A percentile compares a stretch with the other conserved stretches of the same genome.
Evolutionary conservation across 2,113 vertebrate genomes (phyloP).

Genomic region (Neogobius melanostomus): DNA sequence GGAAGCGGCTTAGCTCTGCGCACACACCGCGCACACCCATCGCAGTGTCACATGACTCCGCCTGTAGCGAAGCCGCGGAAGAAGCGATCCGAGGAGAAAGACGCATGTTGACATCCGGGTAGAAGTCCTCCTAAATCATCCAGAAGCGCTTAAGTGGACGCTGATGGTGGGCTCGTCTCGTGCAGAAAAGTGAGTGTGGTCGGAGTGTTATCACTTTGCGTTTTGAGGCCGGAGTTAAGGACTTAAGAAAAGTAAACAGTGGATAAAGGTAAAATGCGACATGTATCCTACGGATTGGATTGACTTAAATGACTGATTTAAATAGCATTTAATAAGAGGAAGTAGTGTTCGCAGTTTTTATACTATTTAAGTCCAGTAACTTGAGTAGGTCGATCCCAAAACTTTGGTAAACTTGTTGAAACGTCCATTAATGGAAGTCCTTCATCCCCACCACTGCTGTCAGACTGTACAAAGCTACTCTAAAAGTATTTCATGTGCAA

Average conservation of each 20-base stretch:
- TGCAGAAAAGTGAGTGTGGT: slow-evolving; percentile 35
- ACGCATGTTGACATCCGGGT: background rate
- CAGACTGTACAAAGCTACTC: too few relatives aligned
- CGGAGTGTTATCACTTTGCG: background rate
- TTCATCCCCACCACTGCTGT: too few relatives aligned
- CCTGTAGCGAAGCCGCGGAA: background rate
- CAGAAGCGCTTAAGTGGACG: background rate
- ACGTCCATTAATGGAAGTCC: too few relatives aligned
- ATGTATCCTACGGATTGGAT: slow-evolving; percentile 15
- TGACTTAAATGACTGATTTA: background rate
- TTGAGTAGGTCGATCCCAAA: too few relatives aligned
- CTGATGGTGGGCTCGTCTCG: background rate
- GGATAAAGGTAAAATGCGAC: slow-evolving; percentile 24
- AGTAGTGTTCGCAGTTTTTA: too few relatives aligned
- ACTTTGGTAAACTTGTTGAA: too few relatives aligned
- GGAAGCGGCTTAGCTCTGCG: background rate
- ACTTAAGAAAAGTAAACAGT: background rate
- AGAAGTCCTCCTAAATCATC: slow-evolving; percentile 5
- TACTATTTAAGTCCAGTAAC: too few relatives aligned
- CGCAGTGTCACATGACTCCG: slow-evolving; percentile 41
- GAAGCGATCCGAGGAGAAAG: slow-evolving; percentile 25
- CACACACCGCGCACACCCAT: background rate
- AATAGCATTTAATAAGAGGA: too few relatives aligned
- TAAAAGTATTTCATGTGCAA: too few relatives aligned
- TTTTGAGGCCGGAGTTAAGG: background rate